Conservation (phyloP, 2,888 invertebrate species). For the Germaria angustata region DNA sequence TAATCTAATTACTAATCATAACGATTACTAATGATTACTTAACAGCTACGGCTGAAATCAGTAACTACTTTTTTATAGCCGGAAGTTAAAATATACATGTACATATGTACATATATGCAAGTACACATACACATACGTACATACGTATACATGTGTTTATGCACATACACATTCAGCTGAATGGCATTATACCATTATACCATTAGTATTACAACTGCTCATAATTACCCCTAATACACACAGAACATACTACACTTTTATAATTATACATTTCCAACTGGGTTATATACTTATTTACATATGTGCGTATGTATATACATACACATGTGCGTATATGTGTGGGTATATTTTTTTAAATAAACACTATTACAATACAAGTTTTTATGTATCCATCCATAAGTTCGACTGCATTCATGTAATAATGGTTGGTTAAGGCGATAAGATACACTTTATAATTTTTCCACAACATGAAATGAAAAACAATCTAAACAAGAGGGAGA, state of each 20-base stretch:
- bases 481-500: slow-evolving; percentile 41
- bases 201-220: no score
- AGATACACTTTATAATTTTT: slow-evolving; percentile 45
- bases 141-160: no score
- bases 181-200: no score
- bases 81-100: no score
- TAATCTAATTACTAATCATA: no score
- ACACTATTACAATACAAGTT: slow-evolving; percentile 56
- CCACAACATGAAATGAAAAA: slow-evolving; percentile 38
- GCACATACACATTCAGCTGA: no score
- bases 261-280: slow-evolving; percentile 59
- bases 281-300: neutral
- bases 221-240: neutral
- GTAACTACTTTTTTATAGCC: no score
- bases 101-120: no score
- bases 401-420: slow-evolving; percentile 58
- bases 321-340: neutral
- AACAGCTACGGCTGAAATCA: no score
- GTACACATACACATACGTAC: no score
- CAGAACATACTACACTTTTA: neutral
- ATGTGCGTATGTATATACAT: neutral
- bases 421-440: slow-evolving; percentile 59
- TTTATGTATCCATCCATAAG: slow-evolving; percentile 47
- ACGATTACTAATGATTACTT: no score
- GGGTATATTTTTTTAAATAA: neutral